phyloP scores from a whole-genome alignment of 2,888 invertebrate species.

The Unio pictorum region DNA sequence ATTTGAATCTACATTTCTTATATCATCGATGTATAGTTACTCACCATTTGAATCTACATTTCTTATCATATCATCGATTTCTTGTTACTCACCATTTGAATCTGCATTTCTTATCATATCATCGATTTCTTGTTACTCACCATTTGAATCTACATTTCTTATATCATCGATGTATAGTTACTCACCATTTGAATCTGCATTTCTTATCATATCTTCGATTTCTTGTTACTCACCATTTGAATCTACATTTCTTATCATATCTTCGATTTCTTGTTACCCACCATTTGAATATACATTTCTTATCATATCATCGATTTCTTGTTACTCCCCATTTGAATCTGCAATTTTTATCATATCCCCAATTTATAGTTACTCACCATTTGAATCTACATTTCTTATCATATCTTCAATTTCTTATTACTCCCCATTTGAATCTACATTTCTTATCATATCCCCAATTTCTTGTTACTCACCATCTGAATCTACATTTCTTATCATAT shows the following conservation, averaged over 20 bases:
- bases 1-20: slow-evolving; percentile 61
- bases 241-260: slow-evolving; percentile 48
- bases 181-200: slow-evolving; percentile 52
- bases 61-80: slow-evolving; percentile 65
- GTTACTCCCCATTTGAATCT: too few species aligned
- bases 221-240: slow-evolving; percentile 48
- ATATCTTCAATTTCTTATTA: too few species aligned
- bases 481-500: too few species aligned
- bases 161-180: slow-evolving; percentile 49
- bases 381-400: too few species aligned
- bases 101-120: slow-evolving; percentile 66
- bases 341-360: too few species aligned
- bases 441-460: too few species aligned
- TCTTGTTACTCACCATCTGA: too few species aligned
- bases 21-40: slow-evolving; percentile 45
- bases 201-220: slow-evolving; percentile 64
- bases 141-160: slow-evolving; percentile 59
- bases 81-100: slow-evolving; percentile 43
- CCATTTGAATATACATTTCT: too few species aligned
- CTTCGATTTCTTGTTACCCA: too few species aligned
- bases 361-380: too few species aligned
- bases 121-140: slow-evolving; percentile 49
- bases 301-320: too few species aligned
- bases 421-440: too few species aligned
- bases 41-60: slow-evolving; percentile 55